A percentile compares a stretch with the other conserved stretches of the same genome.
These are phyloP conservation scores for Nyctibius grandis DNA, from an alignment of 2,797 vertebrate species.

Conservation along the genomic window DNA sequence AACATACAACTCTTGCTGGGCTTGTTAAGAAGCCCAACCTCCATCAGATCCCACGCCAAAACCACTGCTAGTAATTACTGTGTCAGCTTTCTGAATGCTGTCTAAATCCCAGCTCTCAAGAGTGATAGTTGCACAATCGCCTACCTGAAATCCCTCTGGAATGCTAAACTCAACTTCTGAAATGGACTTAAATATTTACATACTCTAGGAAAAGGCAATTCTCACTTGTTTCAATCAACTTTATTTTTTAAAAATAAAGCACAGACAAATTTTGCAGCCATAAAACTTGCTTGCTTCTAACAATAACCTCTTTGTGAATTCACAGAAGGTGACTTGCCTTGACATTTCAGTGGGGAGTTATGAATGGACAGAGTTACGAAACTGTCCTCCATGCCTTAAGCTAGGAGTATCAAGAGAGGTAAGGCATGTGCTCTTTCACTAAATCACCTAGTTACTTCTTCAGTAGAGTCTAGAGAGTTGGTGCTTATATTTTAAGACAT, in stretches of 20 bases:
- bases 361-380: constrained; percentile 69
- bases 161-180: constrained; percentile 66
- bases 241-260: constrained; percentile 52
- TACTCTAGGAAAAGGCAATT: constrained; percentile 58
- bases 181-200: constrained; percentile 67
- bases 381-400: constrained; percentile 47
- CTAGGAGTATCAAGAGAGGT: not conserved
- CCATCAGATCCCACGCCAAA: constrained; percentile 70
- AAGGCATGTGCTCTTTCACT: not conserved
- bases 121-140: constrained; percentile 69
- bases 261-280: constrained; percentile 38
- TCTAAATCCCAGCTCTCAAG: constrained; percentile 73
- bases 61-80: constrained; percentile 62
- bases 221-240: constrained; percentile 57
- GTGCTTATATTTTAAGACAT: not conserved
- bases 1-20: constrained; percentile 63
- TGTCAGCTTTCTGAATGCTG: constrained; percentile 62
- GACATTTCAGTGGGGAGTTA: constrained; percentile 47
- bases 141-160: constrained; percentile 66
- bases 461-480: not conserved
- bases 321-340: constrained; percentile 65
- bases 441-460: not conserved
- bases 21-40: constrained; percentile 70
- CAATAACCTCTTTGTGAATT: constrained; percentile 63
- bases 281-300: constrained; percentile 42